These are phyloP conservation scores for Dryadula phaetusa DNA, from an alignment of 2,888 invertebrate species.

Conservation along the genomic window DNA sequence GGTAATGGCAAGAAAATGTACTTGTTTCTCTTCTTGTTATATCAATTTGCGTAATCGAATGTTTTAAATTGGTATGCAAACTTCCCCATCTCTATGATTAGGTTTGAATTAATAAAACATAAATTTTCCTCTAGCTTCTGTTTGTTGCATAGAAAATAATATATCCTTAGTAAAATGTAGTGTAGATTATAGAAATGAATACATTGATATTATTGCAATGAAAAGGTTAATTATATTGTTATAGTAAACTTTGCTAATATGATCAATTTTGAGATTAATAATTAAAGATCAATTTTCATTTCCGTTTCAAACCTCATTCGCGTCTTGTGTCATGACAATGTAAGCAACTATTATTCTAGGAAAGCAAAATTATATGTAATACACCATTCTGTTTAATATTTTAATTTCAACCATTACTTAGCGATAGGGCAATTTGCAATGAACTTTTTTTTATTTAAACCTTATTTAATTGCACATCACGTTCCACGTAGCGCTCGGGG, in stretches of 20 bases:
- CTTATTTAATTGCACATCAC: slow-evolving; percentile 32
- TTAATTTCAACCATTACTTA: slow-evolving; percentile 13
- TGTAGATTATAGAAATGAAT: background rate
- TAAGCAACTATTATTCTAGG: background rate
- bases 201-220: background rate
- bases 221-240: background rate
- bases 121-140: slow-evolving; percentile 4
- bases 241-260: background rate
- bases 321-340: background rate
- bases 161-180: background rate
- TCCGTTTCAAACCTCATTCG: background rate
- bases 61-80: slow-evolving; percentile 21
- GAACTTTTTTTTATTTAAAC: slow-evolving; percentile 29
- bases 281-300: background rate
- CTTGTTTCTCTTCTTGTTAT: slow-evolving; percentile 38
- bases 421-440: slow-evolving; percentile 8
- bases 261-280: background rate
- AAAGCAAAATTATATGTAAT: no score
- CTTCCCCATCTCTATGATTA: slow-evolving; percentile 20
- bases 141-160: background rate
- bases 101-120: slow-evolving; percentile 12
- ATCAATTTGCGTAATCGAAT: slow-evolving; percentile 26
- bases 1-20: slow-evolving; percentile 31
- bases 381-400: background rate
- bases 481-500: slow-evolving; percentile 14